A percentile compares a stretch with the other conserved stretches of the same genome.
Evolutionary conservation across 2,797 vertebrate species (phyloP).

Genomic region (Tamandua tetradactyla): DNA sequence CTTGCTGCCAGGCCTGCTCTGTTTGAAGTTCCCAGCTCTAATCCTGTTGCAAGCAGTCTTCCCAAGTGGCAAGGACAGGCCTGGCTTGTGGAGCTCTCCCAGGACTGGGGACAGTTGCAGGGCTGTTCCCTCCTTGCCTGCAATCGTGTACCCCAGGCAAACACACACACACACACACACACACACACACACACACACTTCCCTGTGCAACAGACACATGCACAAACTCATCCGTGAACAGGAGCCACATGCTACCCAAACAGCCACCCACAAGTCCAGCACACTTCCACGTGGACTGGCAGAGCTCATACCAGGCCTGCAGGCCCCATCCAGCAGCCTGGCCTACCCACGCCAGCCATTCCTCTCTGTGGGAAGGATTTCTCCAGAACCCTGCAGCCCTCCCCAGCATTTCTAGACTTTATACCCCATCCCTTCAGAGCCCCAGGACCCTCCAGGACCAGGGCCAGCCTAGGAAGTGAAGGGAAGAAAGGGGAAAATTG

Average conservation of each 20-base stretch:
- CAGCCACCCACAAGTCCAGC: background rate
- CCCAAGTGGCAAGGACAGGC: background rate
- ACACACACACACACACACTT: background rate
- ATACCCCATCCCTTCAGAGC: background rate
- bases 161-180: background rate
- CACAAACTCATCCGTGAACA: background rate
- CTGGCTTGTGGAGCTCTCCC: background rate
- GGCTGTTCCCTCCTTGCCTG: accelerated
- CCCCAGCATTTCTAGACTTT: background rate
- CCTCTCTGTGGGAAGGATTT: background rate
- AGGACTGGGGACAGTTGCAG: background rate
- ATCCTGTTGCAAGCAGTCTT: conserved; percentile 76
- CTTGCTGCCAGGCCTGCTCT: conserved; percentile 72
- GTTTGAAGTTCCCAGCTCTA: conserved; percentile 82
- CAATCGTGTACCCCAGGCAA: background rate
- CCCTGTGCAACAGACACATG: background rate
- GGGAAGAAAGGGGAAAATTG: background rate
- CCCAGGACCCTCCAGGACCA: background rate
- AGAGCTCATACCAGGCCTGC: background rate
- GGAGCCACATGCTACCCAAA: background rate
- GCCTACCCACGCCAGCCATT: background rate
- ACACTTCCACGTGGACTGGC: accelerated
- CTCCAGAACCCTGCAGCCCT: background rate
- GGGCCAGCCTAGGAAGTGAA: background rate
- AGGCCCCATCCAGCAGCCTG: background rate